Base-by-base conservation (phyloP, 2,888 invertebrate genomes). In the Pediacus dermestoides region DNA sequence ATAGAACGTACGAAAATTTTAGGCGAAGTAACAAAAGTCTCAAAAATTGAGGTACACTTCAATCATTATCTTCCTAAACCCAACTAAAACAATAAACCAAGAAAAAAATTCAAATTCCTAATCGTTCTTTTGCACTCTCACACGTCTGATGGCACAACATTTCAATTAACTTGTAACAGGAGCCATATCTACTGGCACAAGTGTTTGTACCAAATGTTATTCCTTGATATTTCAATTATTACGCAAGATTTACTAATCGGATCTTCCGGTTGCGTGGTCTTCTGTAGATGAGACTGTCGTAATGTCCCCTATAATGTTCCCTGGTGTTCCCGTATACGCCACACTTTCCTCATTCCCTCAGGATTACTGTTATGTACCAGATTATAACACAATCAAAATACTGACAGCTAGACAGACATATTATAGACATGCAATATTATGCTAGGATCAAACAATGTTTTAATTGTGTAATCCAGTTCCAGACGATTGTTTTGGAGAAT, bases 171-270 rank as follows among this genome's bases (percentile, higher is more conserved):
- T 37, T 31, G 36, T 42, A 41, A 46, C 39, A 48, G 47, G 6
- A n/a, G 21, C n/a, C 45, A 35, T 44, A 38, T 43, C 45, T 44
- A 40, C 42, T 37, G 35, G 40, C 43, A 39, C 48, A 50, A 48
- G 39, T 45, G 46, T 44, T 49, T 39, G 47, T 38, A 37, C 38
- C 30, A 37, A 46, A 47, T 42, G 50, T 48, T 54, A 55, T 53
- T 51, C 51, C 53, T 50, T 59, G 60, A 63, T 63, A 63, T 66
- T 66, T 65, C 66, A 67, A 67, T 66, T 66, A 65, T 67, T 65
- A 61, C 66, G 60, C 60, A 58, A 66, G 64, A 64, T 66, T 67
- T 65, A 48, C 62, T 67, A 68, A 68, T 66, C 64, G 61, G 49
- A 65, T 66, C 65, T 63, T 59, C 61, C 64, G 66, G 60, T 47